Conservation (phyloP, 2,888 invertebrate species). For the Oscheius sp. region DNA sequence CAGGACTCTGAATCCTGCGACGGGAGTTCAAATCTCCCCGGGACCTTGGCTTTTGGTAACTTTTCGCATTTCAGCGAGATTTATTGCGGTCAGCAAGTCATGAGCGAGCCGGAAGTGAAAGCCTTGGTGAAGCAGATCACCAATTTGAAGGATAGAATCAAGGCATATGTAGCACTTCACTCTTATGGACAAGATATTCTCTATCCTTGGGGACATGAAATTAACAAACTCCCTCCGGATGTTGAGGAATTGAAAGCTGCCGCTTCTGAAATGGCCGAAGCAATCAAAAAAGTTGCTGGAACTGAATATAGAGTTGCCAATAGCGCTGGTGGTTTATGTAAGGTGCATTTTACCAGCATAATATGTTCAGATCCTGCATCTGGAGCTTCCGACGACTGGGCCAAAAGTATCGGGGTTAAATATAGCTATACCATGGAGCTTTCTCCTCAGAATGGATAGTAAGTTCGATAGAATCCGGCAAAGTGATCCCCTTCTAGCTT, state of each 20-base stretch:
- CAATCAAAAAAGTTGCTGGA: constrained; percentile 55
- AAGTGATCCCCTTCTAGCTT: constrained; percentile 30
- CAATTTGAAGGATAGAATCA: constrained; percentile 44
- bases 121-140: constrained; percentile 51
- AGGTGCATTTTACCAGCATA: constrained; percentile 25
- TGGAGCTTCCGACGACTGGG: constrained; percentile 65
- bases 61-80: constrained; percentile 39
- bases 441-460: constrained; percentile 46
- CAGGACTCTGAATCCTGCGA: constrained; percentile 57
- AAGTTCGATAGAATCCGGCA: neutral
- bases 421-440: constrained; percentile 66
- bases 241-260: constrained; percentile 54
- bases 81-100: constrained; percentile 51
- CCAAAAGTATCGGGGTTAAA: constrained; percentile 62
- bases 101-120: constrained; percentile 58
- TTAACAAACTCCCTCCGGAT: constrained; percentile 52
- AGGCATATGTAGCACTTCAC: constrained; percentile 61
- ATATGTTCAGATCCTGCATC: constrained; percentile 55
- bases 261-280: constrained; percentile 40
- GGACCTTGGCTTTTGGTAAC: constrained; percentile 19
- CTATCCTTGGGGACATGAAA: constrained; percentile 63
- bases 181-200: constrained; percentile 63
- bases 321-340: constrained; percentile 61
- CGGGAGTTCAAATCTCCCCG: constrained; percentile 38
- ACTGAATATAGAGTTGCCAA: constrained; percentile 55